Base-by-base conservation (phyloP, 2,113 vertebrate genomes). In the Nymphicus hollandicus region DNA sequence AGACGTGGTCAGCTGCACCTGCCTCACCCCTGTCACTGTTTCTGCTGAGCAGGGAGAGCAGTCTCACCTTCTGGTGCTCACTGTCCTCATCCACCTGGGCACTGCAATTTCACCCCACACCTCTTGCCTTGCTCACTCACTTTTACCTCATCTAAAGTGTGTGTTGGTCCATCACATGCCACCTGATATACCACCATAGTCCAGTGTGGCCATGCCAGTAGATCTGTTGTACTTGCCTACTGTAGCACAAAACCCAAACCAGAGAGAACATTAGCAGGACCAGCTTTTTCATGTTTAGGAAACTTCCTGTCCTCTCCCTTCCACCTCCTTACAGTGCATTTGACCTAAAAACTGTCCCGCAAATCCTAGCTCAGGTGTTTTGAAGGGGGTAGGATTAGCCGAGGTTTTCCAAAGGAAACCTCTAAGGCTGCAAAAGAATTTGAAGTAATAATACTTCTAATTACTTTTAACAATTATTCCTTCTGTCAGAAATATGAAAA, bases 391-490 rank as follows among this genome's bases (percentile, higher is more conserved):
- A 70, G 64, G 52, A 80, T 82, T 91, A 92, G 41, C 68, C 74
- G 46, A 86, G 20, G 53, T 68, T 50, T 92, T 88, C 88, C 63
- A 73, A 41, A 85, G 28, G 71, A 93, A 93, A 81, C 15, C 33
- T 81, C 65, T 52, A 39, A 85, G 49, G 47, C 81, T 89, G 61
- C 25, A 24, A 71, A 93, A 77, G 44, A 84, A 43, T 65, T 86
- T 35, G 76, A 95, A 92, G 44, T 63, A 80, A 52, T 85, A 69
- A 76, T 58, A 72, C 82, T 92, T 77, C 20, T 71, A 78, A 87
- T 92, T 91, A 49, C 89, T 86, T 94, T 87, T 22, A 81, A 37
- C 87, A 94, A 86, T 95, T 92, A 91, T 78, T 91, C 84, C 61
- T 81, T 72, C 81, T 96, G 52, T 80, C 74, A 89, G 78, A 53